phyloP scores from a whole-genome alignment of 2,113 vertebrate genomes.

The Myodes glareolus region DNA sequence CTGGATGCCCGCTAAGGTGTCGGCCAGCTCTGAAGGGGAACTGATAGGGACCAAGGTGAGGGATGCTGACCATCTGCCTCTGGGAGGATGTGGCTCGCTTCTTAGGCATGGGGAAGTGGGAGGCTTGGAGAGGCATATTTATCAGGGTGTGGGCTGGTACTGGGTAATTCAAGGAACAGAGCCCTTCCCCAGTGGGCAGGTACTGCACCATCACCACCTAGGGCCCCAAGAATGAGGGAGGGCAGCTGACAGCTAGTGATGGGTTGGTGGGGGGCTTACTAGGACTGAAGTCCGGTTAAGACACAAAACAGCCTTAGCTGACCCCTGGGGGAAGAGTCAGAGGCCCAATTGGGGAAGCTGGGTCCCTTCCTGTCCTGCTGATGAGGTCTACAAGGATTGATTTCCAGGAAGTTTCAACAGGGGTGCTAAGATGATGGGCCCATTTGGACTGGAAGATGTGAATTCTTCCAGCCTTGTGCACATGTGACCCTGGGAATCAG shows the following conservation, averaged over 20 bases:
- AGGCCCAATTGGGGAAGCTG: neutral
- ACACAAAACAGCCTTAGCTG: neutral
- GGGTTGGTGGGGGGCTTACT: neutral
- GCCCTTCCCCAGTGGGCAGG: neutral
- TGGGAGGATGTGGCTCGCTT: neutral
- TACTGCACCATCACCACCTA: neutral
- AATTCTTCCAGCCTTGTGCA: slow-evolving; percentile 5
- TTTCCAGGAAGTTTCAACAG: neutral
- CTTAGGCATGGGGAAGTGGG: neutral
- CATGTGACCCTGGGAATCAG: neutral
- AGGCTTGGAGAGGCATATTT: neutral
- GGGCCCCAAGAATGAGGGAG: neutral
- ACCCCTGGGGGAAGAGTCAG: neutral
- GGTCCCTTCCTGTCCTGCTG: neutral
- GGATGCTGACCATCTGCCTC: neutral
- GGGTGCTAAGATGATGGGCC: neutral
- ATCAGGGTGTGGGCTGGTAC: neutral
- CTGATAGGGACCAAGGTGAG: neutral
- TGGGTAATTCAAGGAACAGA: neutral
- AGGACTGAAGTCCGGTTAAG: neutral
- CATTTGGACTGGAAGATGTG: neutral
- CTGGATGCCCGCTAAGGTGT: neutral
- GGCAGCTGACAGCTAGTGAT: neutral
- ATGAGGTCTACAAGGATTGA: neutral
- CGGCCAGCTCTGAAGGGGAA: neutral